phyloP scores from a whole-genome alignment of 92 coral and sea anemone species.

The Heteractis magnifica region DNA sequence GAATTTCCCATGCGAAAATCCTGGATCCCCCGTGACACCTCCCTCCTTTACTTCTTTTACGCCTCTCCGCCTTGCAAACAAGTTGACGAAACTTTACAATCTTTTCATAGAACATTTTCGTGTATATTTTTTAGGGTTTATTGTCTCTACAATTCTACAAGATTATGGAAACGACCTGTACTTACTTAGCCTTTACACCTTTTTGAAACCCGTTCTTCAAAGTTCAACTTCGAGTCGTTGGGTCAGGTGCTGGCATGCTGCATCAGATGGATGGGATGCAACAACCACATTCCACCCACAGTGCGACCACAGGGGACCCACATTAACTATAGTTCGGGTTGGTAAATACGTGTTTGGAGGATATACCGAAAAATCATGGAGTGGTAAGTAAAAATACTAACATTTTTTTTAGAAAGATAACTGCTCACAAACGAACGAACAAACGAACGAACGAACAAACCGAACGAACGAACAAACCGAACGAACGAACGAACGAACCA shows the following conservation, averaged over 20 bases:
- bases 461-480: too few relatives aligned
- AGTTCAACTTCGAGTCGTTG: not conserved
- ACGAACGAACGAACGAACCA: too few relatives aligned
- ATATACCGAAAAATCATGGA: not conserved
- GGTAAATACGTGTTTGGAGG: not conserved
- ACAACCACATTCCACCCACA: not conserved
- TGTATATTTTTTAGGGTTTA: not conserved
- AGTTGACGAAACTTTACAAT: too few relatives aligned
- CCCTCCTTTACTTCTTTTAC: too few relatives aligned
- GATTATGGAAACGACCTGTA: not conserved
- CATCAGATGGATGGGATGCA: conserved; percentile 7
- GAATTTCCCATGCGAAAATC: too few relatives aligned
- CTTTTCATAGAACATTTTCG: too few relatives aligned
- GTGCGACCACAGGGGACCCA: conserved; percentile 5
- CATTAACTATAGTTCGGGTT: not conserved
- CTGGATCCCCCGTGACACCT: too few relatives aligned
- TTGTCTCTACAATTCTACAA: not conserved
- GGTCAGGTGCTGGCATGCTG: conserved; percentile 1
- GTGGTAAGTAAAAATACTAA: not conserved
- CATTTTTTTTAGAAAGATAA: too few relatives aligned
- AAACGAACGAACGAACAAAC: not conserved
- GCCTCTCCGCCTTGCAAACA: too few relatives aligned
- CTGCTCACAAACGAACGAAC: not conserved
- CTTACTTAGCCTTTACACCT: not conserved
- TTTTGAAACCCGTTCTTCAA: too few relatives aligned